Evolutionary conservation across 2,888 invertebrate species (phyloP), one percentile per base, ranked within the genome.

Genomic region (Blastobasis adustella): DNA sequence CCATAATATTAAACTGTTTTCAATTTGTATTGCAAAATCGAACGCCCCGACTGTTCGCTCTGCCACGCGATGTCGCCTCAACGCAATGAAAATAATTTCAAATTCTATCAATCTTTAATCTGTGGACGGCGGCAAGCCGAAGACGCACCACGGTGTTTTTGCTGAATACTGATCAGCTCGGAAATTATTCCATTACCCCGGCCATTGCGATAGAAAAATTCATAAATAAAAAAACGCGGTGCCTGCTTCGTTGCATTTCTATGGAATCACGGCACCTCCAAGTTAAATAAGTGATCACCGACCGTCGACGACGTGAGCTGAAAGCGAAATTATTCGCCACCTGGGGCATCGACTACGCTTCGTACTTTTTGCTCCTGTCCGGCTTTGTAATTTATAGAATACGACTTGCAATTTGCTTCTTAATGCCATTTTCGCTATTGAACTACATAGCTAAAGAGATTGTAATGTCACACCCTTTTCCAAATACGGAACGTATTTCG

Each of bases 201-300:
- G 69, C 73, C 71, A 72, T 71, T 69, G 65, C 65, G 67, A 74
- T 76, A 78, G 74, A 75, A 77, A 78, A 81, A 70, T 76, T 81
- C 75, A 81, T 83, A 83, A 85, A 85, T 83, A 84, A 81, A 77
- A 81, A 81, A 84, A 79, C 79, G 74, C 72, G 64, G 63, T 64
- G 79, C 75, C 75, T 77, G 73, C 72, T 73, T 65, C 71, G 70
- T 61, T 76, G 78, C 73, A 74, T 76, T 85, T 84, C 81, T 79
- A 75, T 79, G 67, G 76, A 85, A 88, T 87, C 87, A 85, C 81
- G 73, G 74, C 74, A 73, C 71, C 76, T 73, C 69, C 66, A 75
- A 82, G 85, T 82, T 85, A 86, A 86, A 87, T 86, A 87, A 86
- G 82, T 83, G 83, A 87, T 86, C 83, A 84, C 82, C 78, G 79